Conservation (phyloP, 2,113 vertebrate genomes). For the Cyrtonyx montezumae region DNA sequence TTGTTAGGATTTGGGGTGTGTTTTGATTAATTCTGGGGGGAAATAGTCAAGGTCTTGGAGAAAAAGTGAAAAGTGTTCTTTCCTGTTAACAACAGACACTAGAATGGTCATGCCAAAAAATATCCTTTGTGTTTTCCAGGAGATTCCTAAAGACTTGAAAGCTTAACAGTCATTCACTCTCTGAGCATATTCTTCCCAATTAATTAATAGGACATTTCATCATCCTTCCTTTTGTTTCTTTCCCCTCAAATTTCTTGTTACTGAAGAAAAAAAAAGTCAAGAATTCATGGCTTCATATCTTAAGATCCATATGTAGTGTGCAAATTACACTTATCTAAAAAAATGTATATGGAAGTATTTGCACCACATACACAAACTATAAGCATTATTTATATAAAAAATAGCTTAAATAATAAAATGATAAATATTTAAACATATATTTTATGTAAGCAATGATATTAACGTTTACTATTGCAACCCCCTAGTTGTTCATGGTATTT, state of each 20-base stretch:
- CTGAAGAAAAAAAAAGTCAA: neutral
- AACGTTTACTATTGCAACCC: neutral
- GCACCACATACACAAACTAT: neutral
- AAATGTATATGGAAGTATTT: neutral
- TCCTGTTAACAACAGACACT: neutral
- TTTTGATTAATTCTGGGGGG: neutral
- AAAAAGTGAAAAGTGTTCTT: neutral
- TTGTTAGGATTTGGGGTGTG: neutral
- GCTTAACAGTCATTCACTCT: neutral
- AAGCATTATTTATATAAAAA: neutral
- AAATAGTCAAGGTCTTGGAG: neutral
- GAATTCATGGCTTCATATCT: neutral
- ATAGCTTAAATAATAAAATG: neutral
- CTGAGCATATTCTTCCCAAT: neutral
- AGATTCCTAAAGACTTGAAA: neutral
- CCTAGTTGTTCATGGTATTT: neutral
- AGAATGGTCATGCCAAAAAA: neutral
- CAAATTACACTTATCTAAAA: neutral
- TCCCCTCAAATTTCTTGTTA: neutral
- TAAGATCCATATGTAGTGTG: neutral
- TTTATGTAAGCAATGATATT: neutral
- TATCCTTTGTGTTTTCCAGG: neutral
- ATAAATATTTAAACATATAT: neutral
- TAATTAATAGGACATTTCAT: neutral
- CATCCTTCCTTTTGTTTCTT: neutral